These are phyloP conservation scores for Dicranocentrus wangi DNA, from an alignment of 2,888 invertebrate species.

Conservation along the genomic window DNA sequence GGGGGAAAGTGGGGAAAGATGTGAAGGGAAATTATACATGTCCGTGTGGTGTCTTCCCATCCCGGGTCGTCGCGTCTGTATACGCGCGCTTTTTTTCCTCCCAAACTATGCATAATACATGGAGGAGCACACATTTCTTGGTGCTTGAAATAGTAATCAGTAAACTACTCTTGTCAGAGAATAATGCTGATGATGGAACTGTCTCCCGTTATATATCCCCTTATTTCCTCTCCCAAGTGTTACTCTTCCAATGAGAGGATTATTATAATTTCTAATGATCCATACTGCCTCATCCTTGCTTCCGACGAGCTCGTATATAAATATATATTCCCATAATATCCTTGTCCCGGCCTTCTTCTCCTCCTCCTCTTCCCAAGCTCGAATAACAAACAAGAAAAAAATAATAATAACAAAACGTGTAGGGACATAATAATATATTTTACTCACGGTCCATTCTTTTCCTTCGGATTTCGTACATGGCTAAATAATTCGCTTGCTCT, in stretches of 20 bases:
- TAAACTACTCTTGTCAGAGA: slow-evolving; percentile 15
- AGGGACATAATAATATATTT: too few species aligned
- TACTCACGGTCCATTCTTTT: background rate
- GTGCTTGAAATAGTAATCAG: slow-evolving; percentile 23
- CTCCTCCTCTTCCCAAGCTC: background rate
- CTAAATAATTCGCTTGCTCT: background rate
- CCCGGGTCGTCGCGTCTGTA: background rate
- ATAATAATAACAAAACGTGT: too few species aligned
- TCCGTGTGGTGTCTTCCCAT: background rate
- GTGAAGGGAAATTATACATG: background rate
- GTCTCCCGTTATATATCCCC: background rate
- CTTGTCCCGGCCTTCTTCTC: too few species aligned
- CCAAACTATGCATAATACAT: background rate
- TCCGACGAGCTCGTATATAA: too few species aligned
- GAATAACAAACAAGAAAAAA: background rate
- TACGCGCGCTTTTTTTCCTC: background rate
- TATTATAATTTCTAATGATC: slow-evolving; percentile 43
- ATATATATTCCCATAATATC: too few species aligned
- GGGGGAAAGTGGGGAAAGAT: slow-evolving; percentile 8
- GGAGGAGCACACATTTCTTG: slow-evolving; percentile 2
- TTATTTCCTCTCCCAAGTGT: slow-evolving; percentile 1
- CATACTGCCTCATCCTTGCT: slow-evolving; percentile 8
- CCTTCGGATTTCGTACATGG: background rate
- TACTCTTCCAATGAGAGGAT: slow-evolving; percentile 31
- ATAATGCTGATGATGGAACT: slow-evolving; percentile 30